A percentile compares a stretch with the other conserved stretches of the same genome.
These are phyloP conservation scores for Xestoiulus laeticollis DNA, from an alignment of 2,888 invertebrate species.

Conservation along the genomic window DNA sequence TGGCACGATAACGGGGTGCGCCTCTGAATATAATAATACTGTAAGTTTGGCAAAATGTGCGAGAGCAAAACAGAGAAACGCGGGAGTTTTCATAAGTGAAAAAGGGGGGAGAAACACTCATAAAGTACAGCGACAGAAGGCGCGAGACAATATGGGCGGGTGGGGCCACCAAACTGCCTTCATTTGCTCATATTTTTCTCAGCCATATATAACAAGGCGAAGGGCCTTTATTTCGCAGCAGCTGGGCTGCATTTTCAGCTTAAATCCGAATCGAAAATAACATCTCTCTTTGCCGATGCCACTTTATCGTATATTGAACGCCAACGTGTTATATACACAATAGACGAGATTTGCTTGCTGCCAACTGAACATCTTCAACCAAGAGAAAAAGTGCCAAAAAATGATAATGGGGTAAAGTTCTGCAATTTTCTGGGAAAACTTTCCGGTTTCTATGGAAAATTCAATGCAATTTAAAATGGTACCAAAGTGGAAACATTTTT, in stretches of 20 bases:
- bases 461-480: too few relatives aligned
- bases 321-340: not conserved
- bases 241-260: not conserved
- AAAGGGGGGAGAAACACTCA: constrained; percentile 11
- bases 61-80: not conserved
- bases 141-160: not conserved
- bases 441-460: too few relatives aligned
- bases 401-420: not conserved
- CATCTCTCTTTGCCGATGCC: not conserved
- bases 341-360: not conserved
- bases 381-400: not conserved
- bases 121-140: constrained; percentile 23
- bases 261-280: not conserved
- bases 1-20: constrained; percentile 32
- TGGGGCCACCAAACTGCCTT: constrained; percentile 2
- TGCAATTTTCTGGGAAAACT: too few relatives aligned
- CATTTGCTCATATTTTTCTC: constrained; percentile 16
- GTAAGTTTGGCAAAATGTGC: not conserved
- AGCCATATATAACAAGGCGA: not conserved
- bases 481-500: too few relatives aligned
- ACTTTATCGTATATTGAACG: not conserved
- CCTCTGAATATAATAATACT: not conserved
- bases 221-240: not conserved
- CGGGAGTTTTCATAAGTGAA: constrained; percentile 4
- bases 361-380: not conserved